Conservation (phyloP, 2,888 invertebrate genomes). For the Mesorhabditis belari region DNA sequence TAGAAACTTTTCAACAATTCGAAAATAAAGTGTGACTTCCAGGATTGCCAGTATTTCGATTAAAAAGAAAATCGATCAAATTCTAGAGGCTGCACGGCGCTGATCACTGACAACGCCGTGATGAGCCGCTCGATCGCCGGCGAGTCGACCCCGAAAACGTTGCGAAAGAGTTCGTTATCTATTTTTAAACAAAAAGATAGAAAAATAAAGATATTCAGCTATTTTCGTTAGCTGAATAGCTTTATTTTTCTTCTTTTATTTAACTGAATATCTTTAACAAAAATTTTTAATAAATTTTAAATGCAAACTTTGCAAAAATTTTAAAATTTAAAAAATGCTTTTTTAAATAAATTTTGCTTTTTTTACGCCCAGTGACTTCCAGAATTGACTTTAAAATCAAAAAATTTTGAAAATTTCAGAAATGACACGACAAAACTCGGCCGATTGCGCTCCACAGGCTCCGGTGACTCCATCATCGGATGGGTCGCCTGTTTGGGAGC, state of each 20-base stretch:
- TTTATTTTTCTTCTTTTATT: background rate
- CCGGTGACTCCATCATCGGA: slow-evolving; percentile 1
- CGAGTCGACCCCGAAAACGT: slow-evolving; percentile 3
- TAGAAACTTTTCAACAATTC: too few relatives aligned
- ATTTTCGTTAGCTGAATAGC: too few relatives aligned
- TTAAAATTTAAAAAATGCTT: too few relatives aligned
- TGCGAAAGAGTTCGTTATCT: background rate
- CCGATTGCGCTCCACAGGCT: background rate
- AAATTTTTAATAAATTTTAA: slow-evolving; percentile 1
- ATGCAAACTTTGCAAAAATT: background rate
- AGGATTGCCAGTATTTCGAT: too few relatives aligned
- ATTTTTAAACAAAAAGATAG: background rate
- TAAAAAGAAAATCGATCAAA: too few relatives aligned
- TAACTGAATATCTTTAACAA: slow-evolving; percentile 3
- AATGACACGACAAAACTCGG: background rate
- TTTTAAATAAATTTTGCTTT: too few relatives aligned
- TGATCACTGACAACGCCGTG: too few relatives aligned
- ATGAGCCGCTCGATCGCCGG: background rate
- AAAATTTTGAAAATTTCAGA: background rate
- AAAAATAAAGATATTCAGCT: too few relatives aligned
- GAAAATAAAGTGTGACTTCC: too few relatives aligned
- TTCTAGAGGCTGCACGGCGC: too few relatives aligned
- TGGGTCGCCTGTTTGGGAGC: background rate
- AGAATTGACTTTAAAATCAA: background rate
- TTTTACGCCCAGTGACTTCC: background rate